These are phyloP conservation scores for Sphyrna mokarran DNA, from an alignment of 2,113 vertebrate genomes.

Conservation along the genomic window DNA sequence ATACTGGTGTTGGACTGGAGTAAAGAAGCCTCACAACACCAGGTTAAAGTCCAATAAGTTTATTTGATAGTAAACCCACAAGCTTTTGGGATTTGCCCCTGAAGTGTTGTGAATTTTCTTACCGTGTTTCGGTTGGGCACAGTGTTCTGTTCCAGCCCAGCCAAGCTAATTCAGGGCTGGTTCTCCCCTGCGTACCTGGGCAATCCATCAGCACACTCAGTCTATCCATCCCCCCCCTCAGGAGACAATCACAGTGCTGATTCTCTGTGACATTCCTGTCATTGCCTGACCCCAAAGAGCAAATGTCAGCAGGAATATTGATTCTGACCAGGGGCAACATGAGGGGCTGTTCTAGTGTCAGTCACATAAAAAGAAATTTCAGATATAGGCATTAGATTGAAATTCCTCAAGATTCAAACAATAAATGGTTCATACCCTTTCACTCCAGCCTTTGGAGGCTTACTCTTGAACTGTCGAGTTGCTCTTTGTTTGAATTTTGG, in stretches of 20 bases:
- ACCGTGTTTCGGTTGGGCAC: neutral
- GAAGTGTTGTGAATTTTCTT: no score
- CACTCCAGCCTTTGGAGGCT: conserved; percentile 91
- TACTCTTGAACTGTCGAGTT: conserved; percentile 94
- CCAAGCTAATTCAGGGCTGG: neutral
- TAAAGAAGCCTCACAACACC: no score
- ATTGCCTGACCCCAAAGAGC: neutral
- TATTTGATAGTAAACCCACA: no score
- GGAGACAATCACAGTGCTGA: no score
- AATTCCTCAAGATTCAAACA: neutral
- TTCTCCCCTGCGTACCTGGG: no score
- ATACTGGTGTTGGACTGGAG: no score
- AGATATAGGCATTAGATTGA: neutral
- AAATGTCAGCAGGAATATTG: neutral
- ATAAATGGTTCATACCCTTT: conserved; percentile 68
- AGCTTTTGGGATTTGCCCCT: no score
- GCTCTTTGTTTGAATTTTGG: conserved; percentile 97
- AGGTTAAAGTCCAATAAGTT: no score
- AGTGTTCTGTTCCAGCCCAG: neutral
- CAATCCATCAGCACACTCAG: no score
- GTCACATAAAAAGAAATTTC: neutral
- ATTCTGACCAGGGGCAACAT: neutral
- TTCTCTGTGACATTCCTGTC: neutral
- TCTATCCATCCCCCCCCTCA: neutral
- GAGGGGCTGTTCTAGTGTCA: no score